phyloP scores from a whole-genome alignment of 2,113 vertebrate species.

The Periophthalmodon schlosseri region DNA sequence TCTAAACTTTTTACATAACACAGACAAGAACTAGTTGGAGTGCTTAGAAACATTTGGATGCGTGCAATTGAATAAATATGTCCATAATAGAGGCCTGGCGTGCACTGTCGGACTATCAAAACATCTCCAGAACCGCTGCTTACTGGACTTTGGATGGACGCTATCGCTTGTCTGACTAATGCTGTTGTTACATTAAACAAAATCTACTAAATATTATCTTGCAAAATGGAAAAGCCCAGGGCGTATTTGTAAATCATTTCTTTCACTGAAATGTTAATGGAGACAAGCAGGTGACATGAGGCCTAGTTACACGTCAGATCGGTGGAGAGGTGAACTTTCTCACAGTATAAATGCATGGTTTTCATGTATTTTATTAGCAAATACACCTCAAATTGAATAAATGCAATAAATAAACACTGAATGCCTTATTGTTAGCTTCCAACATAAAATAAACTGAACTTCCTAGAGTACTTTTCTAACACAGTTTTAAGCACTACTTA shows the following conservation, averaged over 20 bases:
- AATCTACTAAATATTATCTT: background rate
- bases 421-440: too few relatives aligned
- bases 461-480: too few relatives aligned
- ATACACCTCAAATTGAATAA: too few relatives aligned
- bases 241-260: background rate
- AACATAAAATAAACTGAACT: too few relatives aligned
- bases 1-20: slow-evolving; percentile 6
- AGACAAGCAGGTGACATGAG: too few relatives aligned
- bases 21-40: background rate
- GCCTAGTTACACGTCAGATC: too few relatives aligned
- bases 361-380: too few relatives aligned
- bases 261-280: too few relatives aligned
- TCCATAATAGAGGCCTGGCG: background rate
- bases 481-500: too few relatives aligned
- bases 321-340: too few relatives aligned
- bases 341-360: too few relatives aligned
- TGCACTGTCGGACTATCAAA: background rate
- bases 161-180: background rate
- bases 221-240: background rate
- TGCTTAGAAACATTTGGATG: background rate
- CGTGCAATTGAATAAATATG: background rate
- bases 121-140: slow-evolving; percentile 4
- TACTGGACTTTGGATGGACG: background rate
- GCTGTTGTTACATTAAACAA: background rate
- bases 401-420: too few relatives aligned